Percentiles rank a stretch among this genome's conserved stretches.
Evolutionary conservation across 2,797 vertebrate genomes (phyloP).

Genomic region (Chaunax sp.): DNA sequence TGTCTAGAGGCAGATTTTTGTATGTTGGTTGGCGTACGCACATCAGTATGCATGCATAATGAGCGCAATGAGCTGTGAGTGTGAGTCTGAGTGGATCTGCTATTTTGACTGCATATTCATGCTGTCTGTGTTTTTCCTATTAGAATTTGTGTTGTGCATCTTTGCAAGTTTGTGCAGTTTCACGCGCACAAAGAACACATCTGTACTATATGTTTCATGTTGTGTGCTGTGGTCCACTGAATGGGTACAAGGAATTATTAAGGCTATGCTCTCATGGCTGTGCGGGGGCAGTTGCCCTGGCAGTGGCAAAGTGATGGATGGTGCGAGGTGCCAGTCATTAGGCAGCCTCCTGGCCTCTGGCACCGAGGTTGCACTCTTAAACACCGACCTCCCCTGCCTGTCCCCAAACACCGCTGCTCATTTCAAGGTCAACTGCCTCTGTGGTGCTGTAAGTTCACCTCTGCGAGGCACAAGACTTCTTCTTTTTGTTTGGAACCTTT

Average conservation of each 20-base stretch:
- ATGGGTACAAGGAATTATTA: conserved; percentile 71
- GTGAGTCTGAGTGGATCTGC: conserved; percentile 64
- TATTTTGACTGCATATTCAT: conserved; percentile 69
- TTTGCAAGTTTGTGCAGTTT: conserved; percentile 32
- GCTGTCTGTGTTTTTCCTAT: conserved; percentile 46
- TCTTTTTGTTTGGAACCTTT: conserved; percentile 77
- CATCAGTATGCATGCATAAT: conserved; percentile 73
- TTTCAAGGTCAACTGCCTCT: conserved; percentile 87
- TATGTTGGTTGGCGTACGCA: conserved; percentile 57
- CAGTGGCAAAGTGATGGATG: conserved; percentile 84
- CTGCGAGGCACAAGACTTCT: conserved; percentile 74
- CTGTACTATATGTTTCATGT: conserved; percentile 29
- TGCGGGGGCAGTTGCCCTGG: conserved; percentile 78
- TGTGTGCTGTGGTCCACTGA: conserved; percentile 38
- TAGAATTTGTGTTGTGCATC: conserved; percentile 41
- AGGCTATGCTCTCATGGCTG: conserved; percentile 64
- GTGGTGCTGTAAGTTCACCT: conserved; percentile 76
- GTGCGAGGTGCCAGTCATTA: conserved; percentile 83
- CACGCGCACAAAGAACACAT: conserved; percentile 24
- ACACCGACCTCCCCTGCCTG: conserved; percentile 77
- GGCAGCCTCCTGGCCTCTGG: conserved; percentile 85
- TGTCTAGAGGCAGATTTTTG: conserved; percentile 76
- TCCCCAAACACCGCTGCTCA: conserved; percentile 83
- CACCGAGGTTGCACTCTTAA: conserved; percentile 83
- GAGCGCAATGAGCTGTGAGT: conserved; percentile 73